Evolutionary conservation across 2,113 vertebrate genomes (phyloP).

Genomic region (Upupa epops): DNA sequence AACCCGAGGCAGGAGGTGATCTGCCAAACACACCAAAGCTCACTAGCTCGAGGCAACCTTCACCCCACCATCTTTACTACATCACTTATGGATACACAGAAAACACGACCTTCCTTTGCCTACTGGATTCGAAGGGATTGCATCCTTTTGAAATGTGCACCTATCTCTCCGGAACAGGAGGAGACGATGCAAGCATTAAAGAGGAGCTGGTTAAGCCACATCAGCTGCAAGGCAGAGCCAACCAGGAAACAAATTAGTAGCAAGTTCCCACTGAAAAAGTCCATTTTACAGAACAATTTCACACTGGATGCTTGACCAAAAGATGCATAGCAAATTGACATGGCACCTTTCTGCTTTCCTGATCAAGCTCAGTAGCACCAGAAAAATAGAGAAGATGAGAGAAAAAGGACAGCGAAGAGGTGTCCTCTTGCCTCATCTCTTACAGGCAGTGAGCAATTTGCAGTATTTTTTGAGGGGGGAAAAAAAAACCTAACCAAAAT

Average conservation of each 20-base stretch:
- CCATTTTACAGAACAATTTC: conserved; percentile 53
- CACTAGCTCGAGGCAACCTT: not conserved
- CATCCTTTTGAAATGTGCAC: not conserved
- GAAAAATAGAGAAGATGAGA: not conserved
- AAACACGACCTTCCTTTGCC: not conserved
- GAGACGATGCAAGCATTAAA: not conserved
- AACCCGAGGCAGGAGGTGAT: not conserved
- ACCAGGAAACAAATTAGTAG: conserved; percentile 29
- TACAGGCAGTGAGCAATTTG: not conserved
- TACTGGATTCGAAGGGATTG: not conserved
- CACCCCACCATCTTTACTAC: not conserved
- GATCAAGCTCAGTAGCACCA: not conserved
- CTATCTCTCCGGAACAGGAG: not conserved
- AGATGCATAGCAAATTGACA: conserved; percentile 40
- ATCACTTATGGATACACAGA: not conserved
- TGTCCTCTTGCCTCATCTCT: not conserved
- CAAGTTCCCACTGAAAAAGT: not conserved
- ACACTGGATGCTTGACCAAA: conserved; percentile 42
- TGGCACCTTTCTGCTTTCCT: conserved; percentile 31
- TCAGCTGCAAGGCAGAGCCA: not conserved
- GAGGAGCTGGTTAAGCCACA: not conserved
- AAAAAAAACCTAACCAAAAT: not conserved
- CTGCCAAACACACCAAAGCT: not conserved
- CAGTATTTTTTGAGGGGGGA: not conserved
- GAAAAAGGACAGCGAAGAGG: not conserved